Base-by-base conservation (phyloP, 2,888 invertebrate genomes). In the Tolmerus cingulatus region DNA sequence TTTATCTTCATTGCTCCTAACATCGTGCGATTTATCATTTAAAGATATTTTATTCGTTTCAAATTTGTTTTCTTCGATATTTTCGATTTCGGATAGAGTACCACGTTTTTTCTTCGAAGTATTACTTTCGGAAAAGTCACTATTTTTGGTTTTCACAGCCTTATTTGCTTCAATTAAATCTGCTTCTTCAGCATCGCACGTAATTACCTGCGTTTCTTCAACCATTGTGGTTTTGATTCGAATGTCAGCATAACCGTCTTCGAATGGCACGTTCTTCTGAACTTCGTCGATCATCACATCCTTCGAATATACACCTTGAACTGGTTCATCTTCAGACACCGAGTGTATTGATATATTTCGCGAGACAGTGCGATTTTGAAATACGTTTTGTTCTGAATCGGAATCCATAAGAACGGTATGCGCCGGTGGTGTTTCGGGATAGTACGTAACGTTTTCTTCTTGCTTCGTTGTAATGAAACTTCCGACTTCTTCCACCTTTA, bases 301-400 rank as follows among this genome's bases (percentile, higher is more conserved):
- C 87, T 94, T 91, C 0, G 95, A 94, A 23, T 94, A 91, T 74
- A 93, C 91, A 86, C 94, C 93, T 23, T 93, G 94, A 30, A 82
- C 46, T 5, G 27, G 27, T 82, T 95, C 95, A 89, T 95, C 95
- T 91, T 95, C 95, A 1, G 95, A 95, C 43, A 95, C 92, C 0
- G 95, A 95, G 88, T 94, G 94, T n/a, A 95, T 95, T 0, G 95
- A 95, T n/a, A 95, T 91, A 4, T 94, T 94, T 89, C 95, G n/a
- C 23, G 92, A 89, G 90, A 92, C 87, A 92, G 92, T 89, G 92
- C 93, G 85, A 91, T 92, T 76, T 90, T 85, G 86, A 19, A 37
- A 23, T n/a, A 88, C 78, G 34, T 86, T 87, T 78, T 89, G 89
- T 8, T 94, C 94, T 3, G 94, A 94, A 90, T 94, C 94, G 79